Conservation (phyloP, 2,888 invertebrate genomes). For the Chymomyza fuscimana region DNA sequence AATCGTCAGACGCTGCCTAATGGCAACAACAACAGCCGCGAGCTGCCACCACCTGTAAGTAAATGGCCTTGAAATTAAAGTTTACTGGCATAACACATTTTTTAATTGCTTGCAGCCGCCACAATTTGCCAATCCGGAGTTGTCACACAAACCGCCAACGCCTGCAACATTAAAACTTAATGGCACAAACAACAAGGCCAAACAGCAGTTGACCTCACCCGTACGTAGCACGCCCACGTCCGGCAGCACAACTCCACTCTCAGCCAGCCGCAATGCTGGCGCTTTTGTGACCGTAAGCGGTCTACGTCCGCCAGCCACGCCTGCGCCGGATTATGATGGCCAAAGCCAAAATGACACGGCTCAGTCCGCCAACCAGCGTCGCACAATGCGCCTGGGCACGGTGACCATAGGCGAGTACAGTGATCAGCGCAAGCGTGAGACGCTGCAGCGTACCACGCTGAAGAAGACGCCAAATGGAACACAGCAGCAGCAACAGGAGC, state of each 20-base stretch:
- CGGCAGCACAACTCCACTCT: slow-evolving; percentile 30
- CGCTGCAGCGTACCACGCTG: slow-evolving; percentile 38
- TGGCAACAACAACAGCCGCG: slow-evolving; percentile 43
- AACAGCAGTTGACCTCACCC: neutral
- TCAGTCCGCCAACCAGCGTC: slow-evolving; percentile 79
- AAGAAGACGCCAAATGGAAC: slow-evolving; percentile 36
- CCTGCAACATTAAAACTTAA: neutral
- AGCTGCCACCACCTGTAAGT: slow-evolving; percentile 76
- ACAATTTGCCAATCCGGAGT: slow-evolving; percentile 74
- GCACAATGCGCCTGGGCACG: slow-evolving; percentile 83
- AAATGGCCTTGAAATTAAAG: slow-evolving; percentile 11
- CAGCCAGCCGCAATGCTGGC: slow-evolving; percentile 42
- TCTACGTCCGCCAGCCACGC: slow-evolving; percentile 68
- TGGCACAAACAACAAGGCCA: slow-evolving; percentile 7
- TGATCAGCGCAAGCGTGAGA: slow-evolving; percentile 74
- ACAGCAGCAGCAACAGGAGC: neutral
- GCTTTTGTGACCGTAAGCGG: slow-evolving; percentile 52
- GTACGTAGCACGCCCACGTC: neutral
- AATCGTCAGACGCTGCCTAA: slow-evolving; percentile 50
- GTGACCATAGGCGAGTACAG: slow-evolving; percentile 87
- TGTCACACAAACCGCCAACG: neutral
- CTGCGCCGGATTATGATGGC: slow-evolving; percentile 72
- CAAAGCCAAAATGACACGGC: slow-evolving; percentile 35
- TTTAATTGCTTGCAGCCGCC: slow-evolving; percentile 66
- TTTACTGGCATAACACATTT: neutral